phyloP scores from a whole-genome alignment of 2,797 vertebrate genomes.

The Champsocephalus gunnari region DNA sequence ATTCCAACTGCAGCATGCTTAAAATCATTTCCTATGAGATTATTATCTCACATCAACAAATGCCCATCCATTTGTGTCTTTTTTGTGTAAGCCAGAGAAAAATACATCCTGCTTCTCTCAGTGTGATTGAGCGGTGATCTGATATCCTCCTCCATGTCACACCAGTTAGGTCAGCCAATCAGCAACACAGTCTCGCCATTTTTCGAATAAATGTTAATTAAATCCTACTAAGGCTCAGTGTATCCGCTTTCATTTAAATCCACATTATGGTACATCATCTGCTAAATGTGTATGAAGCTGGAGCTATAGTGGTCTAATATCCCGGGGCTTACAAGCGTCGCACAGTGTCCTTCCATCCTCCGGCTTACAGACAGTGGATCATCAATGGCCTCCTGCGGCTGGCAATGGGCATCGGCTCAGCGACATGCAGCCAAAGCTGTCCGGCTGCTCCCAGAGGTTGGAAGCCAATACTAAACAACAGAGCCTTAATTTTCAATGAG shows the following conservation, averaged over 20 bases:
- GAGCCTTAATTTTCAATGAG: constrained; percentile 71
- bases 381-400: constrained; percentile 40
- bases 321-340: constrained; percentile 38
- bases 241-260: constrained; percentile 42
- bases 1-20: neutral
- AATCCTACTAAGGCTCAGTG: constrained; percentile 10
- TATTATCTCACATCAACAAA: neutral
- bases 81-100: neutral
- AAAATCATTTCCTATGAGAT: neutral
- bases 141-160: neutral
- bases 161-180: neutral
- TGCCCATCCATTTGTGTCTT: neutral
- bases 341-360: constrained; percentile 37
- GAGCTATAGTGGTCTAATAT: constrained; percentile 49
- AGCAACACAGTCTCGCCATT: neutral
- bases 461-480: constrained; percentile 68
- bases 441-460: constrained; percentile 49
- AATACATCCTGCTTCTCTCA: neutral
- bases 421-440: constrained; percentile 45
- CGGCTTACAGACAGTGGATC: constrained; percentile 46
- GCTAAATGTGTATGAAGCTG: constrained; percentile 26
- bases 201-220: constrained; percentile 23
- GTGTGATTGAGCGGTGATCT: constrained; percentile 1
- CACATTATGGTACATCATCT: constrained; percentile 39
- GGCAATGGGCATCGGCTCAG: constrained; percentile 46